Evolutionary conservation across 2,113 vertebrate species (phyloP), one percentile per base, ranked within the genome.

Genomic region (Ciconia maguari): DNA sequence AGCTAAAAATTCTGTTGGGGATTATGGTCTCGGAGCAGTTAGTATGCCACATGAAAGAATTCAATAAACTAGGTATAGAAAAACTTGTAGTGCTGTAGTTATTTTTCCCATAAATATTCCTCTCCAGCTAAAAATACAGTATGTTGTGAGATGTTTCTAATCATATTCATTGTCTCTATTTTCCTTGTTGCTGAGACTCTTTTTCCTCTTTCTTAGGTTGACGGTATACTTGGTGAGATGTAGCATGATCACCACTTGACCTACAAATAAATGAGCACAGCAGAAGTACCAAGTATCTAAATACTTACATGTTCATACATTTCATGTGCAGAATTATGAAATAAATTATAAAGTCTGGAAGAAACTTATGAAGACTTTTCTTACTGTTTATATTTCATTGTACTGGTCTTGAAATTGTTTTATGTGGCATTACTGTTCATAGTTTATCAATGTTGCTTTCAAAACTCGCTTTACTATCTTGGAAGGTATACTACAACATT

Each of bases 261-360:
- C 77, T 80, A 42, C 46, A 38, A 48, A 46, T 25, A n/a, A 88
- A 60, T 42, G 26, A 86, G 76, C 34, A 25, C 34, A 78, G 60
- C 57, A 82, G 46, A 46, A 94, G 38, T 71, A 83, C 8, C 21
- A 69, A 86, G 75, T 25, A 44, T 16, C 66, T 94, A n/a, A 72
- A 81, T 79, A 44, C 77, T 70, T 92, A 20, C 7, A 13, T 80
- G 61, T 78, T 96, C 34, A 65, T 90, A 72, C 58, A 79, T 90
- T 91, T 97, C 85, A 38, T 70, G 32, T 94, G 83, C 57, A 90
- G 42, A 66, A 61, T 81, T 72, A 54, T 77, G 68, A 97, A 97
- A 97, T 97, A 83, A 95, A 97, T 78, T 74, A 22, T 7, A 38
- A 94, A 75, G 60, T 87, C 57, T 95, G 52, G 16, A 84, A 74